A percentile compares a stretch with the other conserved stretches of the same genome.
Conservation (phyloP, 2,113 vertebrate species). For the Ammospiza caudacuta region DNA sequence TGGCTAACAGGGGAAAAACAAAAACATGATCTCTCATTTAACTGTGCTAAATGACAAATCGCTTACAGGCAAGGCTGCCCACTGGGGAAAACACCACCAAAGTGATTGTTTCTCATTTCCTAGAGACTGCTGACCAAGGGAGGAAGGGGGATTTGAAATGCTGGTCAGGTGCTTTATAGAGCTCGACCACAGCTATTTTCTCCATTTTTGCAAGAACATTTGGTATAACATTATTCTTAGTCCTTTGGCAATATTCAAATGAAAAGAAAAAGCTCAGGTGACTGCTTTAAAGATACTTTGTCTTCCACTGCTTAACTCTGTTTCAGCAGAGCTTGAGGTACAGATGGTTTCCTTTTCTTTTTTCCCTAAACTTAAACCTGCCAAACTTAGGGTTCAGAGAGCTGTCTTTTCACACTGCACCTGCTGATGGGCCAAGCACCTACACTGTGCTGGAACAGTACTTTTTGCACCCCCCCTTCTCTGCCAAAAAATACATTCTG, state of each 20-base stretch:
- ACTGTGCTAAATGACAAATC: constrained; percentile 53
- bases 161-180: background rate
- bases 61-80: constrained; percentile 48
- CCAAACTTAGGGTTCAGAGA: constrained; percentile 31
- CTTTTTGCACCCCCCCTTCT: background rate
- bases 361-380: background rate
- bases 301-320: constrained; percentile 7
- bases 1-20: background rate
- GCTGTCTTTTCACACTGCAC: constrained; percentile 27
- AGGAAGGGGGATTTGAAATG: constrained; percentile 35
- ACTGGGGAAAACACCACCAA: constrained; percentile 39
- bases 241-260: constrained; percentile 1
- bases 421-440: constrained; percentile 41
- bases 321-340: background rate
- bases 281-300: constrained; percentile 23
- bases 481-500: constrained; percentile 35
- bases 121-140: constrained; percentile 29
- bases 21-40: constrained; percentile 60
- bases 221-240: constrained; percentile 4
- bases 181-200: background rate
- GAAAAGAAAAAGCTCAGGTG: constrained; percentile 45
- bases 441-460: background rate
- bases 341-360: constrained; percentile 25
- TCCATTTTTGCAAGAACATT: constrained; percentile 5
- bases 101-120: constrained; percentile 54